Percentiles rank a stretch among this genome's conserved stretches.
phyloP scores from a whole-genome alignment of 2,113 vertebrate species.

The Psammodynastes pulverulentus region DNA sequence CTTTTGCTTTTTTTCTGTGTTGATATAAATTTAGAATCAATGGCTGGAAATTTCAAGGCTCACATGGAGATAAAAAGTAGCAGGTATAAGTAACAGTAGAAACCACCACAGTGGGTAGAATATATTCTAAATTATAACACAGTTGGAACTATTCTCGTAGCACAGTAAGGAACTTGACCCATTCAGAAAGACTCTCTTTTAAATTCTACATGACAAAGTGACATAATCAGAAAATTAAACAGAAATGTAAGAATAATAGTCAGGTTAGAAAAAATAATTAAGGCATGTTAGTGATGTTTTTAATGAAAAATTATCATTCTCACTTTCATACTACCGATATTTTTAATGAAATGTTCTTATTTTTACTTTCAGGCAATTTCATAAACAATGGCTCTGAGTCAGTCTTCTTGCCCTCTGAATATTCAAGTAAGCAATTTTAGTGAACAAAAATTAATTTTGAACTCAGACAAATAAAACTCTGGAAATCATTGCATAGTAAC shows the following conservation, averaged over 20 bases:
- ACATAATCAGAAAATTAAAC: conserved; percentile 37
- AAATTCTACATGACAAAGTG: conserved; percentile 52
- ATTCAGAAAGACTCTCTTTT: conserved; percentile 48
- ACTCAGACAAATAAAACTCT: conserved; percentile 41
- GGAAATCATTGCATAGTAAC: conserved; percentile 40
- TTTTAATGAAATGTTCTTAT: conserved; percentile 48
- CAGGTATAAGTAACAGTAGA: not conserved
- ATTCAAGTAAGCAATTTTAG: conserved; percentile 55
- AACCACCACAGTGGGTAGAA: conserved; percentile 24
- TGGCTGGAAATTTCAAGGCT: conserved; percentile 14
- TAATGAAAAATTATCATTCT: conserved; percentile 52
- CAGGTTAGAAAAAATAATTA: conserved; percentile 58
- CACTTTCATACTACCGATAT: conserved; percentile 37
- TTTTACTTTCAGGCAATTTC: conserved; percentile 55
- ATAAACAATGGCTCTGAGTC: conserved; percentile 63
- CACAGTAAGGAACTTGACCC: conserved; percentile 35
- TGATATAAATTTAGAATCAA: conserved; percentile 34
- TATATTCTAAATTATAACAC: conserved; percentile 55
- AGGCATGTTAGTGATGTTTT: conserved; percentile 51
- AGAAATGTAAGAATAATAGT: conserved; percentile 39
- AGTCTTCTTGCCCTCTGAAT: conserved; percentile 36
- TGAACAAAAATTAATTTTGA: conserved; percentile 51
- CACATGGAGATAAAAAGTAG: not conserved
- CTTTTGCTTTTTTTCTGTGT: conserved; percentile 34
- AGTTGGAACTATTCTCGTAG: conserved; percentile 43